Percentiles rank a stretch among this genome's conserved stretches.
These are phyloP conservation scores for Gobio occitaniae DNA, from an alignment of 2,797 vertebrate species.

Conservation along the genomic window DNA sequence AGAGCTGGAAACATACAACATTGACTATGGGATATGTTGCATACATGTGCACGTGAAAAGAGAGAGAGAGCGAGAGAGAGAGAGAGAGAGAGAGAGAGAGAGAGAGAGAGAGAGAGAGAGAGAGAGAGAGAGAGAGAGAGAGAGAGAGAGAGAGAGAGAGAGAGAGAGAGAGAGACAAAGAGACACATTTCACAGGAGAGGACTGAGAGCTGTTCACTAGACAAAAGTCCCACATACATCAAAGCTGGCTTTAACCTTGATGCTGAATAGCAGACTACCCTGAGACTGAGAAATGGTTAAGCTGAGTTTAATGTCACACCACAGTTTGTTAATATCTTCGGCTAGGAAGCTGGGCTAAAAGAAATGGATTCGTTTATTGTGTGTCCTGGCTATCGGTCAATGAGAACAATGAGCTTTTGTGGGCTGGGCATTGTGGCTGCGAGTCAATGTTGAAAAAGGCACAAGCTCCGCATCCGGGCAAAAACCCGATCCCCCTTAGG, in stretches of 20 bases:
- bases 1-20: conserved; percentile 31
- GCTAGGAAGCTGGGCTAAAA: conserved; percentile 39
- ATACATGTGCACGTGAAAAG: neutral
- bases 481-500: conserved; percentile 26
- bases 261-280: conserved; percentile 42
- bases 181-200: conserved; percentile 1
- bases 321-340: conserved; percentile 44
- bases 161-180: conserved; percentile 8
- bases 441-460: conserved; percentile 43
- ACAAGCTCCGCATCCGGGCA: conserved; percentile 7
- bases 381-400: conserved; percentile 40
- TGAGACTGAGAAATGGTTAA: conserved; percentile 47
- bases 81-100: too few species aligned
- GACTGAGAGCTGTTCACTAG: conserved; percentile 36
- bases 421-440: conserved; percentile 13
- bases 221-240: conserved; percentile 48
- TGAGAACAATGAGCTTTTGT: conserved; percentile 44
- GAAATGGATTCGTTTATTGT: conserved; percentile 49
- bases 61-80: too few species aligned
- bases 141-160: too few species aligned
- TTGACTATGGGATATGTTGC: neutral
- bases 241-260: conserved; percentile 50
- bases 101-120: too few species aligned
- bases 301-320: conserved; percentile 41
- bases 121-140: neutral